These are phyloP conservation scores for Oryzaephilus surinamensis DNA, from an alignment of 1,140 invertebrate genomes.

Conservation along the genomic window DNA sequence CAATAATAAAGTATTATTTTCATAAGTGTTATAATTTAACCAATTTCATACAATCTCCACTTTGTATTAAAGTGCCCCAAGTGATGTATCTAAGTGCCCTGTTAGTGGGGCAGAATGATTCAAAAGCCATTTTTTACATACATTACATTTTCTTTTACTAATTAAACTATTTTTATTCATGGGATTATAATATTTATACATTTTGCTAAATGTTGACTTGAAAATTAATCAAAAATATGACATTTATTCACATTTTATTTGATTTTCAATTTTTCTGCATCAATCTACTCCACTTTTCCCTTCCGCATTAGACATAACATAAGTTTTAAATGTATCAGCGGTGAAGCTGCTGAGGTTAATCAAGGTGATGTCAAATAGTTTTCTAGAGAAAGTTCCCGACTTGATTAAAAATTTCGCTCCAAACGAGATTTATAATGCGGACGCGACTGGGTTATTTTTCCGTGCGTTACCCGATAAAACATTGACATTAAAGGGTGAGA, in stretches of 20 bases:
- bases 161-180: too few species aligned
- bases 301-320: not conserved
- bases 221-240: too few species aligned
- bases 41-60: not conserved
- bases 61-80: constrained; percentile 1
- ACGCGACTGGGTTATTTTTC: constrained; percentile 37
- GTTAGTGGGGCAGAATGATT: constrained; percentile 1
- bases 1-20: too few species aligned
- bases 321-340: not conserved
- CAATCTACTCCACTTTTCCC: too few species aligned
- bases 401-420: constrained; percentile 22
- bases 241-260: too few species aligned
- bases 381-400: not conserved
- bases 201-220: too few species aligned
- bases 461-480: constrained; percentile 14
- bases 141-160: too few species aligned
- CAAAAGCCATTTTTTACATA: not conserved
- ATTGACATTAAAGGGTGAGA: constrained; percentile 11
- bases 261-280: too few species aligned
- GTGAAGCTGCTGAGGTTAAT: not conserved
- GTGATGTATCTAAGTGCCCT: not conserved
- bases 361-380: constrained; percentile 2
- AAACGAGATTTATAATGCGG: constrained; percentile 38
- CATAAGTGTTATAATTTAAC: not conserved
- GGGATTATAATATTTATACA: too few species aligned